A percentile compares a stretch with the other conserved stretches of the same genome.
Conservation (phyloP, 2,888 invertebrate genomes). For the Mesorhabditis sp. region DNA sequence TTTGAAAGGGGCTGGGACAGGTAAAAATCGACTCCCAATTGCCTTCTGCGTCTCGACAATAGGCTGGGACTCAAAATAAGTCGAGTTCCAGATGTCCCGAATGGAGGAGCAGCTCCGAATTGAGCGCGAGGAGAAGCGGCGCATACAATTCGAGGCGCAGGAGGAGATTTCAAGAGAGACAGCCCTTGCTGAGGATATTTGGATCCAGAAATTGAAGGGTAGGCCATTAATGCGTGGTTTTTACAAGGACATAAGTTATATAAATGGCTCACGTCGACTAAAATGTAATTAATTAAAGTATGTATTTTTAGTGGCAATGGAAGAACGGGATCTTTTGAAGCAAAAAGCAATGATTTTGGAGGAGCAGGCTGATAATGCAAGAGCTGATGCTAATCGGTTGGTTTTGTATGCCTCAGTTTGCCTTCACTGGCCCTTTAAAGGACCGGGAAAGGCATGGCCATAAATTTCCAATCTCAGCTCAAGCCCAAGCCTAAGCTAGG, state of each 20-base stretch:
- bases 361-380: neutral
- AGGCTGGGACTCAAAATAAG: neutral
- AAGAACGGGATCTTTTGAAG: neutral
- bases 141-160: neutral
- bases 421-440: no score
- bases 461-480: no score
- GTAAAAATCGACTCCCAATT: no score
- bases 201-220: conserved; percentile 32
- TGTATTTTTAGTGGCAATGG: neutral
- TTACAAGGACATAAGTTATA: no score
- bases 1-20: no score
- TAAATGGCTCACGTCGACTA: no score
- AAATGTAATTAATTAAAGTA: no score
- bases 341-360: neutral
- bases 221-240: neutral
- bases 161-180: conserved; percentile 37
- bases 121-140: neutral
- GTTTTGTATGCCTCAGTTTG: no score
- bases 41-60: neutral
- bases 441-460: no score
- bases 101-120: conserved; percentile 1
- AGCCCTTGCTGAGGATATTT: conserved; percentile 26
- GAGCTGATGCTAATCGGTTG: neutral
- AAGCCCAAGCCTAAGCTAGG: no score
- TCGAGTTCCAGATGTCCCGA: neutral